Evolutionary conservation across 2,113 vertebrate genomes (phyloP).

Genomic region (Nycticryphes semicollaris): DNA sequence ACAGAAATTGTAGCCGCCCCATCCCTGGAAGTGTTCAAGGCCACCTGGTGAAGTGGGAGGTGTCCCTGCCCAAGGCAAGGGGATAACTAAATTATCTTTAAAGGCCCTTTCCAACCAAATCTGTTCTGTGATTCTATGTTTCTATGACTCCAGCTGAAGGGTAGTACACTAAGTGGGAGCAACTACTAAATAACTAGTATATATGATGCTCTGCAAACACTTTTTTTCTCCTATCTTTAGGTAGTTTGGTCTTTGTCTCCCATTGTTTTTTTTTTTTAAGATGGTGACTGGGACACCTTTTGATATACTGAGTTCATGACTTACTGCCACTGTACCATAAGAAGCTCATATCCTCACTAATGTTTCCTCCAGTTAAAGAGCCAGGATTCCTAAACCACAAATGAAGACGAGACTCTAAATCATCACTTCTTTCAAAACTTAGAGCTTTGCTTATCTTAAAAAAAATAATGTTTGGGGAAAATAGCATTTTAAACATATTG

Average conservation of each 20-base stretch:
- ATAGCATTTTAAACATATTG: conserved; percentile 8
- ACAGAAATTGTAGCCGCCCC: background rate
- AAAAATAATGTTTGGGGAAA: conserved; percentile 8
- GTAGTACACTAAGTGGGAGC: background rate
- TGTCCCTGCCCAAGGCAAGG: background rate
- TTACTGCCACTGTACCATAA: background rate
- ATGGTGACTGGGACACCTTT: background rate
- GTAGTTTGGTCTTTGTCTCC: background rate
- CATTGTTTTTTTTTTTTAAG: background rate
- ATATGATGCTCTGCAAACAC: background rate
- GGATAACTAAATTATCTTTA: background rate
- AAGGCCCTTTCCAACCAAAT: background rate
- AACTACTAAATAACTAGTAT: background rate
- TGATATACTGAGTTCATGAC: background rate
- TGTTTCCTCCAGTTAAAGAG: background rate
- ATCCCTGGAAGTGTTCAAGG: background rate
- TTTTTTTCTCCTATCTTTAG: background rate
- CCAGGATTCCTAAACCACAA: background rate
- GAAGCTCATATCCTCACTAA: background rate
- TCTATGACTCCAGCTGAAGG: background rate
- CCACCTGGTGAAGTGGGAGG: background rate
- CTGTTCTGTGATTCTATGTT: background rate
- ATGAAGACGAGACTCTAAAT: background rate
- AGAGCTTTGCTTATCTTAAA: background rate
- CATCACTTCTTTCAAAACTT: background rate